Evolutionary conservation across 2,888 invertebrate genomes (phyloP), one percentile per base, ranked within the genome.

Genomic region (Campaea margaritaria): DNA sequence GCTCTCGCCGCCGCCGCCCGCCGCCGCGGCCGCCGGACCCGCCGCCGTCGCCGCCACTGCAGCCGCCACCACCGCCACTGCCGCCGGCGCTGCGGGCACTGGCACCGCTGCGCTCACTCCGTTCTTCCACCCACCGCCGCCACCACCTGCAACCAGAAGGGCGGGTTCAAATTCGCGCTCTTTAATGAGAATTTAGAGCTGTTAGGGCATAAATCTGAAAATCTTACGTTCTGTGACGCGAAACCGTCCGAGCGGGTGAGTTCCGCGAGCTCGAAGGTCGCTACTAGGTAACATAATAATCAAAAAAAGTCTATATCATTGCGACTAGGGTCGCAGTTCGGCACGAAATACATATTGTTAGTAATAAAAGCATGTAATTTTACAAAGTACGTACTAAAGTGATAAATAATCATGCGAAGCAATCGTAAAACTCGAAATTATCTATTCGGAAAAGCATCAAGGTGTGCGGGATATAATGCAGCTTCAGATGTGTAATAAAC

Each of bases 121-220:
- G 50, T 61, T 39, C 66, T 65, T 59, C 65, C 66, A 51, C 52
- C 69, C 80, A 78, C 81, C 48, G 49, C 63, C 79, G 77, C 21
- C 21, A 5, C 21, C 21, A 5, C 21, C 21, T 21, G 21, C 21
- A 21, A 21, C 21, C 21, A 5, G 21, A 21, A 5, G 3, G 21
- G 21, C 2, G 3, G 21, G 21, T 9, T 31, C 9, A 31, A 9
- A 3, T 9, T 31, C 31, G 31, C 1, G 9, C 31, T 31, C 34
- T 2, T 34, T 2, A 9, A 9, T 9, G 9, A 34, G 34, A 11
- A 1, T 7, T 34, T 11, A 9, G n/a, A n/a, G n/a, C n/a, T 16
- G 45, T 42, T 58, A 59, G 36, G 59, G 41, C n/a, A 53, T 68
- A 69, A 82, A 87, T 87, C 87, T 87, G 87, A 88, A 88, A 87